These are phyloP conservation scores for Ischnura elegans DNA, from an alignment of 2,888 invertebrate species.

Conservation along the genomic window DNA sequence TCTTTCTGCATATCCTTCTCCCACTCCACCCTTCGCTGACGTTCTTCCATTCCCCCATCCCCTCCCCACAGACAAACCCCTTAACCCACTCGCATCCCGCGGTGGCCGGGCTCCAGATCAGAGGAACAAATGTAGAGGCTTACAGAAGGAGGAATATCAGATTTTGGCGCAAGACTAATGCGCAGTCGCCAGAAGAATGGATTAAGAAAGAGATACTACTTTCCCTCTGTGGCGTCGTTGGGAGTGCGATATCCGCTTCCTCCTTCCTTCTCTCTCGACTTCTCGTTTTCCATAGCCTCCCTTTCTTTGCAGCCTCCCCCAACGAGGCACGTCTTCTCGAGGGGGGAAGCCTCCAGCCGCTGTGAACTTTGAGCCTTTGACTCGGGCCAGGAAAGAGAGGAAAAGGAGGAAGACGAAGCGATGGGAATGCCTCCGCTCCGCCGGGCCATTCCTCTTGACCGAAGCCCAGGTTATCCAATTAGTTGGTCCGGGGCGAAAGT, in stretches of 20 bases:
- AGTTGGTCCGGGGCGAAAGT: slow-evolving; percentile 40
- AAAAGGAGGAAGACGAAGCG: neutral
- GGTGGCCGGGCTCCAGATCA: slow-evolving; percentile 24
- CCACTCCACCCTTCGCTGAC: neutral
- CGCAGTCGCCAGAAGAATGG: slow-evolving; percentile 44
- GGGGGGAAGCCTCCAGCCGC: neutral
- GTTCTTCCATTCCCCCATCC: neutral
- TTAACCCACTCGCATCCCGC: neutral
- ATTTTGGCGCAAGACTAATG: slow-evolving; percentile 41
- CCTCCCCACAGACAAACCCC: neutral
- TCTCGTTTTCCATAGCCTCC: neutral
- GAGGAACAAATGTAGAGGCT: slow-evolving; percentile 28
- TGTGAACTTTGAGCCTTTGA: neutral
- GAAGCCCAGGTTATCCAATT: slow-evolving; percentile 59
- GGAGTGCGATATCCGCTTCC: neutral
- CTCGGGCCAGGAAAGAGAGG: neutral
- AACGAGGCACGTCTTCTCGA: neutral
- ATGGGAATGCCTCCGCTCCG: neutral
- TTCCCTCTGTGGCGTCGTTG: neutral
- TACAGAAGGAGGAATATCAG: slow-evolving; percentile 39
- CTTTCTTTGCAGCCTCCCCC: neutral
- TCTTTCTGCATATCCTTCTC: neutral
- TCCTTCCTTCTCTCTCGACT: neutral
- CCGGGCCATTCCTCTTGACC: slow-evolving; percentile 31
- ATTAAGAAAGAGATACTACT: slow-evolving; percentile 23